Evolutionary conservation across 2,797 vertebrate genomes (phyloP), one percentile per base, ranked within the genome.

Genomic region (Xiphorhynchus erythropygius): DNA sequence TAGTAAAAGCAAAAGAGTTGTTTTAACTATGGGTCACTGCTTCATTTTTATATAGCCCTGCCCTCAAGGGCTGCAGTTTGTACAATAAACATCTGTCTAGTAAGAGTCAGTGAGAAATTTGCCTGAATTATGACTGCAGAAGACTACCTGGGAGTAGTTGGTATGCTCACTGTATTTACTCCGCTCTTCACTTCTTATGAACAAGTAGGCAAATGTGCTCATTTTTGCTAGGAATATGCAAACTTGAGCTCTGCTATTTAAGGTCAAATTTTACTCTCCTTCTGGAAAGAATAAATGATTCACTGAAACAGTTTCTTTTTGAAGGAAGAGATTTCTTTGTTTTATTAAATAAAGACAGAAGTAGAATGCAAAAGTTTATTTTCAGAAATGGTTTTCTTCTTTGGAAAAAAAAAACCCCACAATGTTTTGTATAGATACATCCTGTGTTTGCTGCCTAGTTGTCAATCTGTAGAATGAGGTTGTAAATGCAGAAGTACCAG

Each of bases 251-350:
- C 42, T 65, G 23, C 39, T 94, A 2, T 82, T 73, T n/a, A 67
- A 81, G 37, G 35, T 62, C 50, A 90, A 73, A 76, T 87, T 81
- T 64, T 64, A 57, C 62, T 83, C 84, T 55, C 39, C 23, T 33
- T 13, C 10, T 71, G 37, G 27, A 71, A 91, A 46, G 17, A 60
- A 50, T 30, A 62, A 80, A 64, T 32, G 7, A 83, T 53, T 69
- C 22, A 25, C 23, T 49, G 15, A 64, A 73, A 62, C 25, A 28
- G 22, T 67, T 89, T 77, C 4, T 78, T 94, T 92, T 84, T 69
- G 19, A 75, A 88, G 19, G 15, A 70, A 68, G 8, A 35, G 1
- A 44, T 71, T 77, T 22, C 44, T 46, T 46, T 86, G 10, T 76
- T 87, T 83, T 53, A 49, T 44, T 57, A 10, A 18, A 37, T 50